These are phyloP conservation scores for Acanthosepion esculentum DNA, from an alignment of 2,888 invertebrate species.

Conservation along the genomic window DNA sequence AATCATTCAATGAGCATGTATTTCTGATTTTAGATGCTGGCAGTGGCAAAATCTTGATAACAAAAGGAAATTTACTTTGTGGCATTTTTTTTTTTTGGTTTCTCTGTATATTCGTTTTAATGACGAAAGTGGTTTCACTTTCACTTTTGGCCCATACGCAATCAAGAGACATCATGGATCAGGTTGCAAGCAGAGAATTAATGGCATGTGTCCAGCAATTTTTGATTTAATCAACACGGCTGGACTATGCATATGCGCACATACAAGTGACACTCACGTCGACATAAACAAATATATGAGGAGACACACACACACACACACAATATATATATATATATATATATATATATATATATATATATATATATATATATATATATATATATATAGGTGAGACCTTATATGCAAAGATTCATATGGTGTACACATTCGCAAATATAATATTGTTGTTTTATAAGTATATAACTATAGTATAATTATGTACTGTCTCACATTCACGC, in stretches of 20 bases:
- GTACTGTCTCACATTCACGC: too few relatives aligned
- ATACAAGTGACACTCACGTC: neutral
- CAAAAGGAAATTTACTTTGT: neutral
- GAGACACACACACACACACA: neutral
- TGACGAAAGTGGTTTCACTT: neutral
- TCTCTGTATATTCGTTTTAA: neutral
- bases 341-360: neutral
- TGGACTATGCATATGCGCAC: neutral
- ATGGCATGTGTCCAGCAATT: constrained; percentile 33
- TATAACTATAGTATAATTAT: too few relatives aligned
- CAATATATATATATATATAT: neutral
- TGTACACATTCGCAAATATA: neutral
- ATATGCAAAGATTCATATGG: neutral
- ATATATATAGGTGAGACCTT: neutral
- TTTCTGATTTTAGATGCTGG: neutral
- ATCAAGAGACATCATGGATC: neutral
- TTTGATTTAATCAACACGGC: neutral
- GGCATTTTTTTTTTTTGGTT: neutral
- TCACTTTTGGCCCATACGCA: neutral
- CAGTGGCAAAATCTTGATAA: neutral
- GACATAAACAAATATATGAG: neutral
- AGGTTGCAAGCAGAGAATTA: neutral
- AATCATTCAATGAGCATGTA: neutral
- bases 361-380: neutral
- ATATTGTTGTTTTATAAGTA: too few relatives aligned